Evolutionary conservation across 1,140 invertebrate species (phyloP).

Genomic region (Arctopsyche grandis): DNA sequence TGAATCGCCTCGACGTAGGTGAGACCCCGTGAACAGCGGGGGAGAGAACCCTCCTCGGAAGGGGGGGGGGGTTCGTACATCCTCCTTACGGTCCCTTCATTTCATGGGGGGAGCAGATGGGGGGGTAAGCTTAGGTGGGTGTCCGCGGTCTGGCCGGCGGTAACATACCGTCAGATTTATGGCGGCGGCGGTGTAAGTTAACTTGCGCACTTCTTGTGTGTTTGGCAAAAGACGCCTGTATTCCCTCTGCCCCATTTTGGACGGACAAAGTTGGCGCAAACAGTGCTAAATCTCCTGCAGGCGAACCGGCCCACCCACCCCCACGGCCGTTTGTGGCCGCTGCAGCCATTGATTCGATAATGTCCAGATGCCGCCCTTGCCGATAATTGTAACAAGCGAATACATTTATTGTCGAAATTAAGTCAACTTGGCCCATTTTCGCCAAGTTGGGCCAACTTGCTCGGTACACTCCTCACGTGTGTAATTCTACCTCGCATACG

Average conservation of each 20-base stretch:
- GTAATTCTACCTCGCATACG: neutral
- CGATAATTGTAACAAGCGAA: neutral
- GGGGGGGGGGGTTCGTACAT: too few relatives aligned
- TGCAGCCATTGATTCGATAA: slow-evolving; percentile 33
- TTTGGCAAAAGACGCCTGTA: neutral
- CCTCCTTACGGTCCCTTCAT: too few relatives aligned
- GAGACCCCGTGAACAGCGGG: neutral
- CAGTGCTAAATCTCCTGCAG: slow-evolving; percentile 32
- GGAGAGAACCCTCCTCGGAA: too few relatives aligned
- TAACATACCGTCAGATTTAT: slow-evolving; percentile 42
- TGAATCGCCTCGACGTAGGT: neutral
- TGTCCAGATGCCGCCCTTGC: neutral
- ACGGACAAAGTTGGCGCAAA: slow-evolving; percentile 22
- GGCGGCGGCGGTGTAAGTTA: slow-evolving; percentile 23
- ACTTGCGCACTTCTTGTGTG: slow-evolving; percentile 39
- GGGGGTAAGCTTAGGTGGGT: neutral
- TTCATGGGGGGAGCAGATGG: neutral
- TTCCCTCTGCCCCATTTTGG: neutral
- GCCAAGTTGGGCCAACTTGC: neutral
- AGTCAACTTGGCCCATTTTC: neutral
- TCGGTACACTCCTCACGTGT: too few relatives aligned
- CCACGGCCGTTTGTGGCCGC: slow-evolving; percentile 25
- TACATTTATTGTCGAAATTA: slow-evolving; percentile 1
- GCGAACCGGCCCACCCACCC: neutral
- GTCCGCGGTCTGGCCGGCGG: slow-evolving; percentile 31